Evolutionary conservation across 2,113 vertebrate species (phyloP), one percentile per base, ranked within the genome.

Genomic region (Rhea pennata): DNA sequence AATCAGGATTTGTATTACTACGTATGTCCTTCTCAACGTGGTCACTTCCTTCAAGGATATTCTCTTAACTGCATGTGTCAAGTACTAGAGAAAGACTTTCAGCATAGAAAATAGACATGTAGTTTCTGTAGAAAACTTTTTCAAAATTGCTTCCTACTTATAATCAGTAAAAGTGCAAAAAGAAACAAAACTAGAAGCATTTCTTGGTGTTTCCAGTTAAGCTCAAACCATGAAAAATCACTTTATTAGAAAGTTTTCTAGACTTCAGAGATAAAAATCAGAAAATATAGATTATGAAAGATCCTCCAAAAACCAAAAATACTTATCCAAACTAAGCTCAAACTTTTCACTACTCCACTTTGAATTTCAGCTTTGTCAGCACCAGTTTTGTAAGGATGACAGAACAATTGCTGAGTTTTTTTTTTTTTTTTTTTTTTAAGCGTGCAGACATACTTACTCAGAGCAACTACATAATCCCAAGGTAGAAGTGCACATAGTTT

Each of bases 361-460:
- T 78, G 66, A 44, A 78, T 42, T 27, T 15, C 9, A 26, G 54
- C 82, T 88, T 54, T 62, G 53, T 58, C 79, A 86, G 76, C 80
- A 90, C 51, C 76, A 67, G 53, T 9, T 88, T 11, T n/a, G 2
- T 7, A 65, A 56, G 58, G 70, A 78, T 3, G 2, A 27, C 4
- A 77, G 76, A 40, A 51, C 26, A 42, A 22, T 73, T 5, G 10
- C 48, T 16, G 88, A 6, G 64, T 12, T 4, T 67, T 65, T 15
- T 48, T 62, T 36, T 36, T 36, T 36, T 36, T 36, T 36, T 36
- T 36, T 36, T 36, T 36, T 36, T 36, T 36, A 36, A n/a, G 71
- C 10, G 29, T 2, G 62, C 50, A 70, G 74, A 51, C 20, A 4
- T 1, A 7, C 0, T 6, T 1, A 4, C n/a, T 15, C n/a, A 54